phyloP scores from a whole-genome alignment of 2,888 invertebrate species.

The Darwinula stevensoni region DNA sequence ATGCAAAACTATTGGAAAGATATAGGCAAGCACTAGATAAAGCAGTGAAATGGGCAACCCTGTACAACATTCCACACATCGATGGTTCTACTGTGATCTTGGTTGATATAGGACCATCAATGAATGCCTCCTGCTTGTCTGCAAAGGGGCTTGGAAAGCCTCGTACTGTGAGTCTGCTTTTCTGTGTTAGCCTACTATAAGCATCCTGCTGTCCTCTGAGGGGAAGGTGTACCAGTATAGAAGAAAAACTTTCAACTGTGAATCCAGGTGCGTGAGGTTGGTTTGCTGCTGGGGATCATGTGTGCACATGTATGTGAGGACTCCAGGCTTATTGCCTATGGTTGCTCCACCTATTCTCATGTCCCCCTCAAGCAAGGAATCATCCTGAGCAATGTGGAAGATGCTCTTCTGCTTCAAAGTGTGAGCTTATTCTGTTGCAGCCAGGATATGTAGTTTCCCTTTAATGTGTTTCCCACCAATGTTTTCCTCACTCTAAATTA shows the following conservation, averaged over 20 bases:
- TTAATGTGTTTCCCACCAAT: too few species aligned
- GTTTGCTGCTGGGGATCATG: constrained; percentile 17
- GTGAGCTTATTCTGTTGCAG: too few species aligned
- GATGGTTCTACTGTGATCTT: constrained; percentile 17
- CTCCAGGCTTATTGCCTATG: constrained; percentile 13
- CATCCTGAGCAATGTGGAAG: too few species aligned
- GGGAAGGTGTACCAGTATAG: background rate
- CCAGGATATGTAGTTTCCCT: too few species aligned
- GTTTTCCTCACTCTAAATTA: too few species aligned
- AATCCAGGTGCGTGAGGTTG: constrained; percentile 14
- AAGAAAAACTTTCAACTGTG: background rate
- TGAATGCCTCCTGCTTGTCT: constrained; percentile 13
- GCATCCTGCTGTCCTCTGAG: background rate
- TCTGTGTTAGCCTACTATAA: background rate
- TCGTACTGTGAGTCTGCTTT: constrained; percentile 12
- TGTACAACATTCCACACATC: constrained; percentile 19
- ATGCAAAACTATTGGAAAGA: constrained; percentile 11
- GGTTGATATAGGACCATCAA: constrained; percentile 13
- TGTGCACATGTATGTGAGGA: constrained; percentile 18
- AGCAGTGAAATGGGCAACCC: constrained; percentile 18
- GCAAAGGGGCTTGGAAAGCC: constrained; percentile 16
- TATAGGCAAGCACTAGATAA: constrained; percentile 17
- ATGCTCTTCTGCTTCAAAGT: too few species aligned
- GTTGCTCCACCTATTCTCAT: too few species aligned
- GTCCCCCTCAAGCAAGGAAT: too few species aligned